A percentile compares a stretch with the other conserved stretches of the same genome.
These are phyloP conservation scores for Chaetorhynchus papuensis DNA, from an alignment of 2,113 vertebrate genomes.

Conservation along the genomic window DNA sequence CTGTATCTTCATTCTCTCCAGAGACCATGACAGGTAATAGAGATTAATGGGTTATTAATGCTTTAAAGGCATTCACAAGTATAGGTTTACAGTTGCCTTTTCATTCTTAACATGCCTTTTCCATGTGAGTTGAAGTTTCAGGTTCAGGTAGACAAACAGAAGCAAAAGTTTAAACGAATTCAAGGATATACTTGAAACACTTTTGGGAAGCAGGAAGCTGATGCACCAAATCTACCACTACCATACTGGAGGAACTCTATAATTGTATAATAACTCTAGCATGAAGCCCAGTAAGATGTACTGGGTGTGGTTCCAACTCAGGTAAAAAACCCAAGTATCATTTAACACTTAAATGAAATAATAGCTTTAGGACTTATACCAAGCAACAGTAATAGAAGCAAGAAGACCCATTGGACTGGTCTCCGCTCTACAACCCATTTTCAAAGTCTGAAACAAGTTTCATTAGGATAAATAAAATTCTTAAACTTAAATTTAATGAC, in stretches of 20 bases:
- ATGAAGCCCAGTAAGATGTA: neutral
- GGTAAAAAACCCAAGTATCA: rapidly evolving
- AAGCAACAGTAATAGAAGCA: neutral
- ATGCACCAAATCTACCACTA: neutral
- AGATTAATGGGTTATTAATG: neutral
- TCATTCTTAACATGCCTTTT: neutral
- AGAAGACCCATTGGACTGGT: neutral
- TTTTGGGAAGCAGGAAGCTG: neutral
- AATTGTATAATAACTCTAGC: neutral
- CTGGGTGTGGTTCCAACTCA: neutral
- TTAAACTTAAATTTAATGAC: neutral
- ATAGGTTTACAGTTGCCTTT: neutral
- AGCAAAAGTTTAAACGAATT: neutral
- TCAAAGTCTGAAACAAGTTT: neutral
- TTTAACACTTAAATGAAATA: neutral
- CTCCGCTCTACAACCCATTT: neutral
- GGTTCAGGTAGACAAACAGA: neutral
- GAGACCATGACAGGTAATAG: neutral
- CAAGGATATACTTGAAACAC: neutral
- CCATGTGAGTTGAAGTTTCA: neutral
- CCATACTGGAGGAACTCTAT: neutral
- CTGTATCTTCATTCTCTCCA: neutral
- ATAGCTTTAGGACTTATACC: neutral
- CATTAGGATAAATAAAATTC: neutral
- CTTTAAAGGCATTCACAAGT: neutral